These are phyloP conservation scores for Mustela nigripes DNA, from an alignment of 2,113 vertebrate genomes.

Conservation along the genomic window DNA sequence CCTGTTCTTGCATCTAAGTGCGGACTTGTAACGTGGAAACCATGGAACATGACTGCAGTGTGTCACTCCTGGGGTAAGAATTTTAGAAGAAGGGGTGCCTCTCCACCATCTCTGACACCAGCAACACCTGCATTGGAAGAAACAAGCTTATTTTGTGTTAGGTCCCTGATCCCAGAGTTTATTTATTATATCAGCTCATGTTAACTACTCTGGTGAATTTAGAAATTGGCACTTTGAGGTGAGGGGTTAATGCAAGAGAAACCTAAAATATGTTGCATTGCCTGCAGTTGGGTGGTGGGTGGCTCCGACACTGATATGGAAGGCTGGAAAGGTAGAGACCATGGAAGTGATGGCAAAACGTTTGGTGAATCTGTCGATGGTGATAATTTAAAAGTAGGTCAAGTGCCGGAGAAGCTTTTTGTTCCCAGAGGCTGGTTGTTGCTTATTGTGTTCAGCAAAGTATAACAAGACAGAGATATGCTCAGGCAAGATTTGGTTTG, in stretches of 20 bases:
- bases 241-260: background rate
- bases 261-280: background rate
- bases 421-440: background rate
- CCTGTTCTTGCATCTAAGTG: background rate
- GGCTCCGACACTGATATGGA: background rate
- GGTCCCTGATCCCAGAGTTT: background rate
- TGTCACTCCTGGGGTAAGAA: background rate
- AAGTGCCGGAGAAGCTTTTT: background rate
- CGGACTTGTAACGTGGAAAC: background rate
- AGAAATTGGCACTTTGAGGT: background rate
- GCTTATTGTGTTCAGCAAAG: background rate
- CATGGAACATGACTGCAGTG: background rate
- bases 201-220: background rate
- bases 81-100: background rate
- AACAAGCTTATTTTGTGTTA: background rate
- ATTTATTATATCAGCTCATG: background rate
- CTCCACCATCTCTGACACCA: background rate
- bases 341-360: background rate
- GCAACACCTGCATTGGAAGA: background rate
- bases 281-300: background rate
- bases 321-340: background rate
- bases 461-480: background rate
- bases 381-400: slow-evolving; percentile 18
- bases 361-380: background rate
- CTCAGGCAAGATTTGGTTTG: background rate